These are phyloP conservation scores for Sphaerolaimus hirsutus DNA, from an alignment of 2,888 invertebrate species.

Conservation along the genomic window DNA sequence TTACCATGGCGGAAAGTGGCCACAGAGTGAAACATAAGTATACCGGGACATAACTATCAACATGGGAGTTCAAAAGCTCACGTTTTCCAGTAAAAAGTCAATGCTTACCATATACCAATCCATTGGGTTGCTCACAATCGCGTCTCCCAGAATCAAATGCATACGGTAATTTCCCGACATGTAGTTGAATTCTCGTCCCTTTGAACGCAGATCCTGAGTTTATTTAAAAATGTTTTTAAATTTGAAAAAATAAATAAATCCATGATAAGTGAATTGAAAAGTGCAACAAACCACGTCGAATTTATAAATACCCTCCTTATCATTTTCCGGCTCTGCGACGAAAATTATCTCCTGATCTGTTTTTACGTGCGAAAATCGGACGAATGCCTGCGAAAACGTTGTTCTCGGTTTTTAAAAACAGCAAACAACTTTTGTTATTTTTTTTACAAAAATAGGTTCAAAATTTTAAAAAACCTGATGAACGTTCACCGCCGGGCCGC, in stretches of 20 bases:
- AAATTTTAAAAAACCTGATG: slow-evolving; percentile 25
- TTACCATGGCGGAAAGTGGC: too few species aligned
- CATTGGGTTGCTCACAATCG: slow-evolving; percentile 62
- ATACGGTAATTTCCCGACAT: slow-evolving; percentile 54
- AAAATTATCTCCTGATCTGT: slow-evolving; percentile 64
- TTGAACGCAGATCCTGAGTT: slow-evolving; percentile 45
- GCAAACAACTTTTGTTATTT: not conserved
- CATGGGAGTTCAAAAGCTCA: too few species aligned
- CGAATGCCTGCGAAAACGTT: slow-evolving; percentile 49
- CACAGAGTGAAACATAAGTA: too few species aligned
- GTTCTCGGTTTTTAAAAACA: not conserved
- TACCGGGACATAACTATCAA: too few species aligned
- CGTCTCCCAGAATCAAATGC: slow-evolving; percentile 67
- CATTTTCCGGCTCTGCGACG: slow-evolving; percentile 49
- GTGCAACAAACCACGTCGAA: slow-evolving; percentile 51
- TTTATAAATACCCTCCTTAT: slow-evolving; percentile 39
- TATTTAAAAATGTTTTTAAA: not conserved
- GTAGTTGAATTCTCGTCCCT: slow-evolving; percentile 51
- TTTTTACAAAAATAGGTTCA: not conserved
- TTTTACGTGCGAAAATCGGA: slow-evolving; percentile 43
- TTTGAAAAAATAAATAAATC: not conserved
- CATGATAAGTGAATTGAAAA: not conserved
- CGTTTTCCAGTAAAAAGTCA: too few species aligned
- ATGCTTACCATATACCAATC: slow-evolving; percentile 51
- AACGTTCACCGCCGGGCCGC: slow-evolving; percentile 40